A percentile compares a stretch with the other conserved stretches of the same genome.
Conservation (phyloP, 2,888 invertebrate genomes). For the Aromia moschata region DNA sequence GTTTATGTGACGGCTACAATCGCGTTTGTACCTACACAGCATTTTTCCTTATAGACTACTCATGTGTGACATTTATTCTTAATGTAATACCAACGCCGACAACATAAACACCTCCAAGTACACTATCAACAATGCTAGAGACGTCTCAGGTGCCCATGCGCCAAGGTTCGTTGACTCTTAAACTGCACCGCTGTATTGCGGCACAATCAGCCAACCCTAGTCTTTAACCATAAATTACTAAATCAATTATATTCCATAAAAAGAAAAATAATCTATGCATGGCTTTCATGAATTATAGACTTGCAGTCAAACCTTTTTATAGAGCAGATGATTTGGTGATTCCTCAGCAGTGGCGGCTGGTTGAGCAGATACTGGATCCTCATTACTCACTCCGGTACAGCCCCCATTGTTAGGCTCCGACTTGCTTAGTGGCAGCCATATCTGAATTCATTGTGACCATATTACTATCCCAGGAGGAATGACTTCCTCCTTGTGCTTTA, state of each 20-base stretch:
- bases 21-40: no score
- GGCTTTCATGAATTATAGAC: neutral
- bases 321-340: constrained; percentile 88
- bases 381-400: constrained; percentile 57
- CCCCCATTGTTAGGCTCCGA: constrained; percentile 64
- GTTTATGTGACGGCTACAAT: no score
- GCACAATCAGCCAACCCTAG: no score
- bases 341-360: constrained; percentile 67
- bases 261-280: neutral
- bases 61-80: no score
- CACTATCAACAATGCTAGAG: no score
- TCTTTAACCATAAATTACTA: no score
- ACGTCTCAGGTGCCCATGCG: no score
- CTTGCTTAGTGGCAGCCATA: constrained; percentile 69
- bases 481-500: constrained; percentile 51
- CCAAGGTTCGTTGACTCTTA: no score
- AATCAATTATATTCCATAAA: neutral
- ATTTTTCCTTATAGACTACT: no score
- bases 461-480: constrained; percentile 60
- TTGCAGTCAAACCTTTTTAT: constrained; percentile 84
- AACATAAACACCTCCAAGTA: no score
- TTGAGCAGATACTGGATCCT: constrained; percentile 51
- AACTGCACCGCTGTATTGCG: no score
- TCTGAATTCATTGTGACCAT: constrained; percentile 76
- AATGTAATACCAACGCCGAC: no score